A percentile compares a stretch with the other conserved stretches of the same genome.
phyloP scores from a whole-genome alignment of 2,888 invertebrate species.

The Ischnura elegans region DNA sequence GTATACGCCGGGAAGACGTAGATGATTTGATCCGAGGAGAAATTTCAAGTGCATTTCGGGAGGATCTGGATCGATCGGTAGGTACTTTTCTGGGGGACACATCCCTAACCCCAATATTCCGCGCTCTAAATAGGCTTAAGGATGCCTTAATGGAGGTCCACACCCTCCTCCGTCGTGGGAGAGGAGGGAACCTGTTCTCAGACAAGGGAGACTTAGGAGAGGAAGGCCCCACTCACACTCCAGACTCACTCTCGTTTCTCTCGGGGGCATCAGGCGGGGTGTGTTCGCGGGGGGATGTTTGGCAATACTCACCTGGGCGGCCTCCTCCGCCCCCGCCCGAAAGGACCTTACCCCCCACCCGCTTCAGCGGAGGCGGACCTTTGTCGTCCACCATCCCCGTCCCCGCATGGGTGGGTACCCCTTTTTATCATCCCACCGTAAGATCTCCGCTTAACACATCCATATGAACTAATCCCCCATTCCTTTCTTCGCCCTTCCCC shows the following conservation, averaged over 20 bases:
- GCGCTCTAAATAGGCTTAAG: neutral
- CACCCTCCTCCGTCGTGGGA: neutral
- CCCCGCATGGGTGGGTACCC: neutral
- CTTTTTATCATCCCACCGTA: neutral
- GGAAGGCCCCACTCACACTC: neutral
- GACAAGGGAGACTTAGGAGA: neutral
- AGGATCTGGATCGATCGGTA: neutral
- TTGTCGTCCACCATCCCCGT: neutral
- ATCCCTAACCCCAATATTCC: neutral
- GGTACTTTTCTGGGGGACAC: neutral
- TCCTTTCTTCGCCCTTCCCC: neutral
- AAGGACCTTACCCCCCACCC: neutral
- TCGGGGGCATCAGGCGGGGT: neutral
- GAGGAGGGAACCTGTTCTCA: constrained; percentile 25
- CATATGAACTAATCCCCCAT: neutral
- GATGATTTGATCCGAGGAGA: neutral
- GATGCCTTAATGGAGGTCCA: neutral
- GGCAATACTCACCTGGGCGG: neutral
- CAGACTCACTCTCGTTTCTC: neutral
- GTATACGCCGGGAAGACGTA: neutral
- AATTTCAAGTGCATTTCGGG: neutral
- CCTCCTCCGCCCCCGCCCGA: constrained; percentile 29
- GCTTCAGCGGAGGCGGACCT: neutral
- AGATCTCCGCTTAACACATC: neutral
- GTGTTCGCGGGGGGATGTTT: neutral